These are phyloP conservation scores for Leptodactylus fallax DNA, from an alignment of 2,797 vertebrate species.

Conservation along the genomic window DNA sequence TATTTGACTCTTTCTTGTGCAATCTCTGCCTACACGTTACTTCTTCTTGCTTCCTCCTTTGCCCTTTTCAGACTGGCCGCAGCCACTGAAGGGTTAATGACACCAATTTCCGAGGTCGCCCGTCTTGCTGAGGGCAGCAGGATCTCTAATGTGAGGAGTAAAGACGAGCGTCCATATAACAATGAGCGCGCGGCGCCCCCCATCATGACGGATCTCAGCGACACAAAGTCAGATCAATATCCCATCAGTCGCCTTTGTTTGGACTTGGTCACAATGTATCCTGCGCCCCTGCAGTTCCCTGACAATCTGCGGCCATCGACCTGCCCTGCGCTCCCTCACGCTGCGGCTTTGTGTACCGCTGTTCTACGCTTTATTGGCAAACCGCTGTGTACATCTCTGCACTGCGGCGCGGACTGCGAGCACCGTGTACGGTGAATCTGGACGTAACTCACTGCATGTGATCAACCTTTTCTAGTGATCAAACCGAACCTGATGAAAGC, in stretches of 20 bases:
- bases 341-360: neutral
- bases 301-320: constrained; percentile 42
- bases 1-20: too few relatives aligned
- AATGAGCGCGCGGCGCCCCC: neutral
- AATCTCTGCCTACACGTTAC: too few relatives aligned
- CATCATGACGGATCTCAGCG: neutral
- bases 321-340: neutral
- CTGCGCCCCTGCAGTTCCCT: constrained; percentile 5
- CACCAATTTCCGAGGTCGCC: constrained; percentile 9
- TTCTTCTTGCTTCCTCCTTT: too few relatives aligned
- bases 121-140: constrained; percentile 27
- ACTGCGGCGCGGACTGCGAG: too few relatives aligned
- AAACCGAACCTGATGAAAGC: too few relatives aligned
- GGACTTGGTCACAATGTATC: constrained; percentile 26
- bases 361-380: neutral
- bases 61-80: neutral
- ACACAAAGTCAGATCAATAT: constrained; percentile 55
- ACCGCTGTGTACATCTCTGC: neutral
- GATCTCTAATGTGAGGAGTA: constrained; percentile 9
- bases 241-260: constrained; percentile 58
- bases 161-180: constrained; percentile 6
- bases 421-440: too few relatives aligned
- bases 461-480: too few relatives aligned
- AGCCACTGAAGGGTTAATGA: constrained; percentile 12
- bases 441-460: too few relatives aligned